phyloP scores from a whole-genome alignment of 2,113 vertebrate genomes.

The Megalops atlanticus region DNA sequence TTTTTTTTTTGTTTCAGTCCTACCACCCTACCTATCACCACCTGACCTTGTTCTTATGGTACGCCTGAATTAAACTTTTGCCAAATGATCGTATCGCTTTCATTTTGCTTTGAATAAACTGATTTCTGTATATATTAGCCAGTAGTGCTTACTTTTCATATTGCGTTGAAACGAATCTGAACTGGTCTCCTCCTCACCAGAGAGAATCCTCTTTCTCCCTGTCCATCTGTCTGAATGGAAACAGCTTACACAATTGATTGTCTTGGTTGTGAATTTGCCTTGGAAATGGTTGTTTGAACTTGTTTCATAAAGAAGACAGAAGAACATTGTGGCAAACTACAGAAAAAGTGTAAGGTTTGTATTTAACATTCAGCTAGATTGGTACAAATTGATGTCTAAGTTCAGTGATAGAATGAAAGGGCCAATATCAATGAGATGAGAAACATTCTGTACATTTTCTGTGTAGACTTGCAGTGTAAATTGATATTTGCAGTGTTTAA shows the following conservation, averaged over 20 bases:
- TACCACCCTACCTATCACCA: constrained; percentile 16
- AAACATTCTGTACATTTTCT: constrained; percentile 69
- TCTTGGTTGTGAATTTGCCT: background rate
- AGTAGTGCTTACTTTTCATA: too few species aligned
- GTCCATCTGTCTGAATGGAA: background rate
- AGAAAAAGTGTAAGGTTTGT: background rate
- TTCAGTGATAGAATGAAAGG: constrained; percentile 52
- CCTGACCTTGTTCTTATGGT: constrained; percentile 32
- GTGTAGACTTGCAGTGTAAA: constrained; percentile 69
- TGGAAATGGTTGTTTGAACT: background rate
- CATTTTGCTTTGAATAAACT: constrained; percentile 11
- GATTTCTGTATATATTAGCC: background rate
- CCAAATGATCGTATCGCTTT: constrained; percentile 27
- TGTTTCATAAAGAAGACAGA: background rate
- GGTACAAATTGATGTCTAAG: constrained; percentile 60
- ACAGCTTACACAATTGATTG: background rate
- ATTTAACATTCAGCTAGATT: constrained; percentile 35
- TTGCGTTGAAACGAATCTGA: background rate
- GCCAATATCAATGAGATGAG: constrained; percentile 42
- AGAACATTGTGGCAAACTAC: background rate
- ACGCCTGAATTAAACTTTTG: constrained; percentile 47
- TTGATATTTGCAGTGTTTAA: constrained; percentile 73
- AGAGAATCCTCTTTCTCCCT: background rate
- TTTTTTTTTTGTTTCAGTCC: background rate
- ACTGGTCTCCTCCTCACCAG: background rate